A percentile compares a stretch with the other conserved stretches of the same genome.
Conservation (phyloP, 1,140 invertebrate species). For the Drosophila albomicans region DNA sequence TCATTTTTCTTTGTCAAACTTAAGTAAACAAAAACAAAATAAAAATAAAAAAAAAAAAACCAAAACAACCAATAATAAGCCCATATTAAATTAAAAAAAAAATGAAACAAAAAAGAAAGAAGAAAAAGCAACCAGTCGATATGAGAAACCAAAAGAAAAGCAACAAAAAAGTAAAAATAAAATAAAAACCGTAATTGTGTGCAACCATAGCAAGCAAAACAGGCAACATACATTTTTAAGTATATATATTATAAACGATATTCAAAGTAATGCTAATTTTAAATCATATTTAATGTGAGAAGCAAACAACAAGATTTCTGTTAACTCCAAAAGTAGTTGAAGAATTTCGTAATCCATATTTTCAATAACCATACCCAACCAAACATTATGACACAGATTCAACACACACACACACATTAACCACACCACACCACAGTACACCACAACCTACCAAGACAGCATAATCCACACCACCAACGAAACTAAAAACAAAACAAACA, state of each 20-base stretch:
- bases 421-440: slow-evolving; percentile 42
- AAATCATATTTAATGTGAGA: slow-evolving; percentile 63
- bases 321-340: slow-evolving; percentile 68
- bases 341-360: slow-evolving; percentile 46
- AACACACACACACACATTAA: neutral
- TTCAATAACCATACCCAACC: slow-evolving; percentile 54
- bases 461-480: slow-evolving; percentile 79
- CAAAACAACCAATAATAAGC: slow-evolving; percentile 42
- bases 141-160: slow-evolving; percentile 29
- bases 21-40: slow-evolving; percentile 31
- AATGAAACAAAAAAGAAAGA: neutral
- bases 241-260: slow-evolving; percentile 70
- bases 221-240: slow-evolving; percentile 72
- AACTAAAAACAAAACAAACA: slow-evolving; percentile 11
- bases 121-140: slow-evolving; percentile 36
- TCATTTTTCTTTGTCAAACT: slow-evolving; percentile 60
- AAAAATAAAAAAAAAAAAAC: slow-evolving; percentile 32
- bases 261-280: slow-evolving; percentile 75
- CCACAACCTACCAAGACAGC: slow-evolving; percentile 73
- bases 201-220: slow-evolving; percentile 68
- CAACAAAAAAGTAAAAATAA: slow-evolving; percentile 22
- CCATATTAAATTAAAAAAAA: slow-evolving; percentile 65
- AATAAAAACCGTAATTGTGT: slow-evolving; percentile 58
- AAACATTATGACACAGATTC: slow-evolving; percentile 15
- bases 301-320: slow-evolving; percentile 60